Base-by-base conservation (phyloP, 2,797 vertebrate genomes). In the Pogonophryne albipinna region DNA sequence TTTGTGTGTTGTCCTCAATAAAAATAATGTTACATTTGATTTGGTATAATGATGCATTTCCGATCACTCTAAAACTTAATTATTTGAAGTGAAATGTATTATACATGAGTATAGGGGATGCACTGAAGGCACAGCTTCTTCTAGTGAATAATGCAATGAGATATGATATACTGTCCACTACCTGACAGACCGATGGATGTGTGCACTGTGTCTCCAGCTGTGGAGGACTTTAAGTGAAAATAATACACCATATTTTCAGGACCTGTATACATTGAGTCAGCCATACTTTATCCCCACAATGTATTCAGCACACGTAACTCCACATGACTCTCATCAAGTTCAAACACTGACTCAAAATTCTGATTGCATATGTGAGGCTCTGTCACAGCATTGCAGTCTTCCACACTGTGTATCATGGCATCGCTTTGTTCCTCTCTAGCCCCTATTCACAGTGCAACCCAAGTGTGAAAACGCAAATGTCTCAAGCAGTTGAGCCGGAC, bases 121-220 rank as follows among this genome's bases (percentile, higher is more conserved):
- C 34, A 64, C 16, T 19, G 52, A 12, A 46, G 45, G 10, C 49
- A 16, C 44, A 49, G 52, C 31, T 12, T 27, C 12, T 34, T 6
- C 34, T 8, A 34, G 34, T 34, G 34, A 34, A 34, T 34, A 34
- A 34, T 34, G 34, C 34, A 34, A 19, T 7, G 8, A 64, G 9
- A 4, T 56, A 56, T 63, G 23, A 23, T 47, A 20, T 56, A 56
- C 31, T 10, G 51, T 4, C 9, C 10, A 61, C 4, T 41, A 56
- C 15, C 41, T 47, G 61, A 60, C 56, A 61, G 51, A 58, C 5
- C 9, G 53, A 46, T 62, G 20, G 60, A 66, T 53, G 17, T 9
- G 44, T 57, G 62, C 45, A 58, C 34, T 19, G 41, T 53, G 17
- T 53, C 19, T 27, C 46, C 10, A 56, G 44, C 50, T 44, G 44